phyloP scores from a whole-genome alignment of 2,888 invertebrate genomes.

The Archips crataeganus region DNA sequence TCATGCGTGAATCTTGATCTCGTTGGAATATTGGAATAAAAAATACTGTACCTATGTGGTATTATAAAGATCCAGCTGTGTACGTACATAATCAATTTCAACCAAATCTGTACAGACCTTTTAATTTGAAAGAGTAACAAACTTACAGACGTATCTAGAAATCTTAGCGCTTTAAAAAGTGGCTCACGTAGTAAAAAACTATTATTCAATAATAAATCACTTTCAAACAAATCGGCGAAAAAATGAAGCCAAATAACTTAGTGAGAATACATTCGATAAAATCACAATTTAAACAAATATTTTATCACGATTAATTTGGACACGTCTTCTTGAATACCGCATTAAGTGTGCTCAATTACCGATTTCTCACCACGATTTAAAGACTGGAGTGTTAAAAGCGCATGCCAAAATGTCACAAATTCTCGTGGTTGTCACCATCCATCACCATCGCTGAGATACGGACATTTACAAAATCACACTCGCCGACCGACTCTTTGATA shows the following conservation, averaged over 20 bases:
- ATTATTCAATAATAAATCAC: too few relatives aligned
- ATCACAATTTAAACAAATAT: slow-evolving; percentile 2
- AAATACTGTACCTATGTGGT: too few relatives aligned
- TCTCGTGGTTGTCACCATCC: slow-evolving; percentile 29
- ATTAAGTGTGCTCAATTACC: slow-evolving; percentile 22
- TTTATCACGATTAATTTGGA: slow-evolving; percentile 24
- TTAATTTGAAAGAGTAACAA: too few relatives aligned
- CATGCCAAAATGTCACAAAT: slow-evolving; percentile 10
- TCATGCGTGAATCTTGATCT: too few relatives aligned
- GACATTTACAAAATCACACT: slow-evolving; percentile 32
- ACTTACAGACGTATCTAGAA: too few relatives aligned
- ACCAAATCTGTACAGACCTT: too few relatives aligned
- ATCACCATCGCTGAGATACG: slow-evolving; percentile 24
- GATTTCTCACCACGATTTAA: slow-evolving; percentile 26
- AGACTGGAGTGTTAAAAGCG: slow-evolving; percentile 3
- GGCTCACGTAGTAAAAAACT: too few relatives aligned
- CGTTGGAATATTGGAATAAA: too few relatives aligned
- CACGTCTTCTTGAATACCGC: slow-evolving; percentile 7
- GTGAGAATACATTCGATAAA: not conserved
- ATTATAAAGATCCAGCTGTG: too few relatives aligned
- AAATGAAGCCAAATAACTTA: not conserved
- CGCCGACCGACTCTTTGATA: slow-evolving; percentile 11
- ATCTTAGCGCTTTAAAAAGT: too few relatives aligned
- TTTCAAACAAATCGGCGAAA: not conserved
- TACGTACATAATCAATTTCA: too few relatives aligned